Conservation (phyloP, 2,888 invertebrate species). For the Xylota sylvarum region DNA sequence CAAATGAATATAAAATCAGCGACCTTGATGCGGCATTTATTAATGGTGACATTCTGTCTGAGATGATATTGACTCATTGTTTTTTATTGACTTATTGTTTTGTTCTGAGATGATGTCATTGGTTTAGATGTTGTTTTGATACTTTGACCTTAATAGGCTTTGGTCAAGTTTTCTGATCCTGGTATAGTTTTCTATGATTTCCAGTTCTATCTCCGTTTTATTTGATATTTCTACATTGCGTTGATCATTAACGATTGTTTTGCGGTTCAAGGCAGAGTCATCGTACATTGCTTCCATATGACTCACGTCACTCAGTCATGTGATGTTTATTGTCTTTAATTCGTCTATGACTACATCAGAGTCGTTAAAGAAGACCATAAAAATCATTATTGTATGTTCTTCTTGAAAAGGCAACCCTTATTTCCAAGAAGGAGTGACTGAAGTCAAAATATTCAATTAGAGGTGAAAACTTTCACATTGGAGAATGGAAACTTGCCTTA, state of each 20-base stretch:
- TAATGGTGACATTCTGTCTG: constrained; percentile 43
- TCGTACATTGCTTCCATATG: neutral
- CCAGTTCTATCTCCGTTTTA: no score
- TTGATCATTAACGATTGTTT: neutral
- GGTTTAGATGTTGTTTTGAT: constrained; percentile 7
- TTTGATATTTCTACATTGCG: no score
- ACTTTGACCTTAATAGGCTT: neutral
- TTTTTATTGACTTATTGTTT: constrained; percentile 15
- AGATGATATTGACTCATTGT: constrained; percentile 33
- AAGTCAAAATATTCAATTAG: no score
- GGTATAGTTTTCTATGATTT: no score
- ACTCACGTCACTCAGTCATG: neutral
- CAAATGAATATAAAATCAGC: constrained; percentile 20
- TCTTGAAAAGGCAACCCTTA: neutral
- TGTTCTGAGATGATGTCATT: constrained; percentile 46
- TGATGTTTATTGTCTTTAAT: constrained; percentile 9
- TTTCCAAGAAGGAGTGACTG: neutral
- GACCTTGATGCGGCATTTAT: constrained; percentile 27
- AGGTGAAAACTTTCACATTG: no score
- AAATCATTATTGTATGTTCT: neutral
- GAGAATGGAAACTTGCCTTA: no score
- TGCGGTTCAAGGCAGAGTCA: neutral
- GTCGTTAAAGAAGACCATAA: neutral
- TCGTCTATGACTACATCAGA: constrained; percentile 1
- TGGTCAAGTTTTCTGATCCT: no score